Conservation (phyloP, 2,797 vertebrate genomes). For the Accipiter fasciatus region DNA sequence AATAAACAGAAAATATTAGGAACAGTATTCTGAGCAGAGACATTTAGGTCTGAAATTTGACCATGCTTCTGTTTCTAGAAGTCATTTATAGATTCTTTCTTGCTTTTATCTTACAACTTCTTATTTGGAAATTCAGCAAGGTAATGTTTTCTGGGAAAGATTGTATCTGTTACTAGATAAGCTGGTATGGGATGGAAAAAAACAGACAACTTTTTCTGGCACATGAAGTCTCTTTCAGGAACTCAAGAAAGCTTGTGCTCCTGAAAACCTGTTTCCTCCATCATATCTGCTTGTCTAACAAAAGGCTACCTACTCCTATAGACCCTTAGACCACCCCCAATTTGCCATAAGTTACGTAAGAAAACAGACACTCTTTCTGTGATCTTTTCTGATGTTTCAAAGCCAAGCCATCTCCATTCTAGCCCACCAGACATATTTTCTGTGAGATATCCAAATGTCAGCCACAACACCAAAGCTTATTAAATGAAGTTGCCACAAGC, state of each 20-base stretch:
- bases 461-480: neutral
- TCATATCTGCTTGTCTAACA: neutral
- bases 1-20: neutral
- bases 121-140: neutral
- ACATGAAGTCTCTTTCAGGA: neutral
- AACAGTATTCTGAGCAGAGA: neutral
- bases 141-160: neutral
- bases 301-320: neutral
- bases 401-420: neutral
- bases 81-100: neutral
- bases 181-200: neutral
- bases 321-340: neutral
- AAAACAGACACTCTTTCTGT: neutral
- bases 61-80: neutral
- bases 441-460: neutral
- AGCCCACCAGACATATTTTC: neutral
- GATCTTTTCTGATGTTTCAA: neutral
- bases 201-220: neutral
- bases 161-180: neutral
- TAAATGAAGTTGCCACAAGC: neutral
- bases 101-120: neutral
- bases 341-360: fast-evolving
- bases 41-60: neutral
- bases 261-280: neutral
- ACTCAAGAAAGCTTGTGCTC: neutral